phyloP scores from a whole-genome alignment of 2,888 invertebrate species.

The Leucophenga montana region DNA sequence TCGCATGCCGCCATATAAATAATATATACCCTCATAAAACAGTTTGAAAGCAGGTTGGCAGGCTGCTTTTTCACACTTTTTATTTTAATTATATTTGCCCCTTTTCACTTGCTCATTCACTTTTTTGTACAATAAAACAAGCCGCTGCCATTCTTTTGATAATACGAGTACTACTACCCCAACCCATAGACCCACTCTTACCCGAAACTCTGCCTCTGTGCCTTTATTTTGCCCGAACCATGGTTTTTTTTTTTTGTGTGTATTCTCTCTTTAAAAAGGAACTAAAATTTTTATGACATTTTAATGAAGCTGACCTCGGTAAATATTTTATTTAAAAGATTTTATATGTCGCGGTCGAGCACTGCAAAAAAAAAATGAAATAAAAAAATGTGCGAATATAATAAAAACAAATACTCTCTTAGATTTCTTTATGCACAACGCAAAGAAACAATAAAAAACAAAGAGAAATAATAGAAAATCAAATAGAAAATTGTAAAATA shows the following conservation, averaged over 20 bases:
- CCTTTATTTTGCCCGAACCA: too few species aligned
- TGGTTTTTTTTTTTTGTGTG: conserved; percentile 10
- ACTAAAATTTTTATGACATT: conserved; percentile 43
- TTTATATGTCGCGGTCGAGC: conserved; percentile 1
- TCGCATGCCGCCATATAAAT: conserved; percentile 6
- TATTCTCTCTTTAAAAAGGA: conserved; percentile 21
- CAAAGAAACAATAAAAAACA: conserved; percentile 8
- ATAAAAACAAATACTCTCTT: background rate
- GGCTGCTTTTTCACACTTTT: background rate
- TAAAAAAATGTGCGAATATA: background rate
- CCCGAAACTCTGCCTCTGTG: too few species aligned
- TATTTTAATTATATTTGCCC: conserved; percentile 19
- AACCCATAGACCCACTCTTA: too few species aligned
- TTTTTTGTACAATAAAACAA: conserved; percentile 16
- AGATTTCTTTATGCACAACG: background rate
- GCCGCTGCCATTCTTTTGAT: background rate
- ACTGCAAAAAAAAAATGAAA: conserved; percentile 8
- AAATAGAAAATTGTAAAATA: conserved; percentile 55
- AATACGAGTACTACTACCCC: too few species aligned
- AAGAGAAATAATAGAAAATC: conserved; percentile 33
- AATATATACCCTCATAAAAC: background rate
- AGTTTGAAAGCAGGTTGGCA: background rate
- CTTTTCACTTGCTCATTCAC: conserved; percentile 38
- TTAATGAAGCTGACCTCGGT: conserved; percentile 46
- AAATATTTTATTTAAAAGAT: conserved; percentile 36